Percentiles rank a stretch among this genome's conserved stretches.
Conservation (phyloP, 2,797 vertebrate genomes). For the Lacerta bilineata region DNA sequence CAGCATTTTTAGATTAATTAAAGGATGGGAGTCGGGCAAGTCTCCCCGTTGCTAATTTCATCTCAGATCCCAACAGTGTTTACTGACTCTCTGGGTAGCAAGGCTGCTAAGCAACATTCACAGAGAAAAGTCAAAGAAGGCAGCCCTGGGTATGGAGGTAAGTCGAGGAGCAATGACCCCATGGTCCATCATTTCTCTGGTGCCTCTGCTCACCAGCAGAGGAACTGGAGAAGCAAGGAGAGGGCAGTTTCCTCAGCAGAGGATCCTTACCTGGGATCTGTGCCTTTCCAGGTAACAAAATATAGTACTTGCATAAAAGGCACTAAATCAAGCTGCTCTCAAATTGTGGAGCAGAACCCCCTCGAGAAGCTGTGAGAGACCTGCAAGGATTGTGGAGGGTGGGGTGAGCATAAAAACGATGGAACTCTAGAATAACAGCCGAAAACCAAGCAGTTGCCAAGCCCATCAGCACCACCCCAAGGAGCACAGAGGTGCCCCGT, state of each 20-base stretch:
- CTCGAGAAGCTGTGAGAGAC: neutral
- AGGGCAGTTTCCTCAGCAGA: neutral
- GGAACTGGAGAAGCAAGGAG: neutral
- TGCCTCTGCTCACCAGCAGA: neutral
- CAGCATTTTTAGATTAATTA: neutral
- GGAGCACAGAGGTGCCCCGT: too few relatives aligned
- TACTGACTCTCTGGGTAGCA: neutral
- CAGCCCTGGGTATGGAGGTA: fast-evolving
- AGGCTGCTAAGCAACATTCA: neutral
- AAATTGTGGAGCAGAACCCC: neutral
- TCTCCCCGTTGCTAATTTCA: neutral
- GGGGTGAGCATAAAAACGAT: too few relatives aligned
- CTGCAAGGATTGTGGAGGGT: too few relatives aligned
- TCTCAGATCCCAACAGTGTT: neutral
- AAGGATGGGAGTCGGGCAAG: too few relatives aligned
- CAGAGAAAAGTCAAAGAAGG: neutral
- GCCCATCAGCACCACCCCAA: too few relatives aligned
- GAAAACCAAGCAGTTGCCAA: neutral
- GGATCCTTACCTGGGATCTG: neutral
- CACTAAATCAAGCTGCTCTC: neutral
- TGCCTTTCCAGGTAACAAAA: neutral
- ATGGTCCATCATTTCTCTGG: neutral
- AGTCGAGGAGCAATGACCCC: neutral
- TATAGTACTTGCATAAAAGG: neutral
- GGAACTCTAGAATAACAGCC: neutral